These are phyloP conservation scores for Microtus montanus DNA, from an alignment of 2,113 vertebrate genomes.

Conservation along the genomic window DNA sequence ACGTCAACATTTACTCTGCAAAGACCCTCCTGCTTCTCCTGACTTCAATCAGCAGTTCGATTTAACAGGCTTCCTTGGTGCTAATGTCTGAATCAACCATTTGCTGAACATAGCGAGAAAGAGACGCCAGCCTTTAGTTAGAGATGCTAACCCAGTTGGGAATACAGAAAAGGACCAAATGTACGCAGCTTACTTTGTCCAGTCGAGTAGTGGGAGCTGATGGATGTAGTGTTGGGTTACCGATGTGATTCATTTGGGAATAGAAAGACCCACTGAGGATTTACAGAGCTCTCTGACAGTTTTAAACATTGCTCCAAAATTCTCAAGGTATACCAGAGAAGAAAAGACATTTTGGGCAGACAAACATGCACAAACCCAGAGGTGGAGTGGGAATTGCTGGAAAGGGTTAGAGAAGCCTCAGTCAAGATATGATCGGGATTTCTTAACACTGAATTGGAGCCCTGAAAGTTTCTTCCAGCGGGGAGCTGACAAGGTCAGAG, in stretches of 20 bases:
- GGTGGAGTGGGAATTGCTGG: neutral
- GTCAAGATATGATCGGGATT: neutral
- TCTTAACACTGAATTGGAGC: neutral
- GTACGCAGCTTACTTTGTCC: neutral
- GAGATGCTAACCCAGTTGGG: too few relatives aligned
- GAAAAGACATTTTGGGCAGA: neutral
- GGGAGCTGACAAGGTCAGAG: neutral
- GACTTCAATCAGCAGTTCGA: neutral
- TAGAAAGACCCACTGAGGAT: neutral
- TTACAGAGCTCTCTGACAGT: neutral
- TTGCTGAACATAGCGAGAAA: neutral
- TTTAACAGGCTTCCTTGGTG: neutral
- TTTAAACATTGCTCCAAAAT: neutral
- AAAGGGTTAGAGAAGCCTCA: neutral
- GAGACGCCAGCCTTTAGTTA: neutral
- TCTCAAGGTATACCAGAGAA: neutral
- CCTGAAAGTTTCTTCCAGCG: neutral
- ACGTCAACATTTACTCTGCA: neutral
- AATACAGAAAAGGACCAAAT: neutral
- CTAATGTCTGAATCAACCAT: neutral
- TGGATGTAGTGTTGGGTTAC: neutral
- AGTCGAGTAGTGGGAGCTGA: rapidly evolving
- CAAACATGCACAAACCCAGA: neutral
- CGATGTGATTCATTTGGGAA: rapidly evolving
- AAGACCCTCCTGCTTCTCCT: neutral